Evolutionary conservation across 2,113 vertebrate genomes (phyloP).

Genomic region (Callorhinus ursinus): DNA sequence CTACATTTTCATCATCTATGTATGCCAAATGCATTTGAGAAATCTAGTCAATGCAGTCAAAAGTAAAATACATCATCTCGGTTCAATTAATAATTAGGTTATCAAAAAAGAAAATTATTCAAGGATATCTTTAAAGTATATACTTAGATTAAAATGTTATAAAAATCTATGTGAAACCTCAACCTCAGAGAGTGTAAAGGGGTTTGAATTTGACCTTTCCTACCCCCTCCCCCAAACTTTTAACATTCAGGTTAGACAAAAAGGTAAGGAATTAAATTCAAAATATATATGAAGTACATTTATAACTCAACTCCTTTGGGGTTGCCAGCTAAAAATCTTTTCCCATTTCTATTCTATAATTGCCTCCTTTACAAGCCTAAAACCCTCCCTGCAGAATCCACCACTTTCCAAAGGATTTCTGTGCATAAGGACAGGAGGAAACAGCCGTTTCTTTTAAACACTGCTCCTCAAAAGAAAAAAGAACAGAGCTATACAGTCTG

Average conservation of each 20-base stretch:
- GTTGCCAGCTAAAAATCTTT: conserved; percentile 29
- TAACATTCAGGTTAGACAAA: conserved; percentile 42
- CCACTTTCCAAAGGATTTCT: conserved; percentile 42
- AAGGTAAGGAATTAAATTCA: conserved; percentile 44
- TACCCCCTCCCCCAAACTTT: neutral
- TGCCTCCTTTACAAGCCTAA: conserved; percentile 24
- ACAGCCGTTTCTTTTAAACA: conserved; percentile 73
- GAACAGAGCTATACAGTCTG: neutral
- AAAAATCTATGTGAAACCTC: conserved; percentile 20
- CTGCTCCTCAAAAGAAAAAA: conserved; percentile 34
- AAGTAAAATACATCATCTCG: neutral
- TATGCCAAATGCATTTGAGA: neutral
- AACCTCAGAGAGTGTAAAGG: neutral
- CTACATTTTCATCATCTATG: neutral
- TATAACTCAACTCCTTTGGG: conserved; percentile 36
- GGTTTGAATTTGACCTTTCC: conserved; percentile 6
- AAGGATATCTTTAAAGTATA: conserved; percentile 7
- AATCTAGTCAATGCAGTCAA: conserved; percentile 7
- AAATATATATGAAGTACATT: conserved; percentile 39
- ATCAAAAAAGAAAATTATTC: conserved; percentile 39
- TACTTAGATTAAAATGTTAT: conserved; percentile 33
- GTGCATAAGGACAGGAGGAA: neutral
- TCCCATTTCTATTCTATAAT: conserved; percentile 34
- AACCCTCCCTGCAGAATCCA: neutral
- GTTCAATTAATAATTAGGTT: conserved; percentile 20